Percentiles rank a stretch among this genome's conserved stretches.
Conservation (phyloP, 2,888 invertebrate species). For the Conistra vaccinii region DNA sequence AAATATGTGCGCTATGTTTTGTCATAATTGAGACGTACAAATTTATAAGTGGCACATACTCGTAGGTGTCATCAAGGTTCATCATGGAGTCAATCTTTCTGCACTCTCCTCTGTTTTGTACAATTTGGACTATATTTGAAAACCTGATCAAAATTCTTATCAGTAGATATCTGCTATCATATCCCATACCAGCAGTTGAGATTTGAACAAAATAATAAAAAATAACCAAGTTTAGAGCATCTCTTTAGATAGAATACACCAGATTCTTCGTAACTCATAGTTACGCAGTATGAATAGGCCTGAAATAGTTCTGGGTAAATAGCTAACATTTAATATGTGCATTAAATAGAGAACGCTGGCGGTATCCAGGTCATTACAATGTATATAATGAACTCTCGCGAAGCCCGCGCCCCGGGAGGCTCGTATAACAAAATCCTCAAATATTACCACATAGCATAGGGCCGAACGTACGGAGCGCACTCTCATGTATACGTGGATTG, state of each 20-base stretch:
- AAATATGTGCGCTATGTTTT: no score
- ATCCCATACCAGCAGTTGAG: not conserved
- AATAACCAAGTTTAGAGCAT: not conserved
- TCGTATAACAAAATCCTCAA: conserved; percentile 42
- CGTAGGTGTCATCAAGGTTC: no score
- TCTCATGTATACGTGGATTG: not conserved
- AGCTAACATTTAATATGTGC: not conserved
- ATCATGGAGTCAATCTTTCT: no score
- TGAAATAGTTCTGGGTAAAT: not conserved
- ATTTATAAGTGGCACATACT: no score
- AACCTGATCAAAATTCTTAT: not conserved
- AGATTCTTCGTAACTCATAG: no score
- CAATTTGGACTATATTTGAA: not conserved
- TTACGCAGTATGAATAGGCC: not conserved
- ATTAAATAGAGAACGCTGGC: conserved; percentile 2
- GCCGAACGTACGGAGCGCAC: not conserved
- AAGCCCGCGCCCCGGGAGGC: conserved; percentile 27
- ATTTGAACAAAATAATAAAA: not conserved
- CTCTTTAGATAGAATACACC: not conserved
- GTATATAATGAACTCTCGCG: conserved; percentile 17
- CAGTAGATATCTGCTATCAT: not conserved
- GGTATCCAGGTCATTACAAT: conserved; percentile 33
- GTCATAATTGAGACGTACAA: no score
- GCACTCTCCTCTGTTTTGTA: not conserved
- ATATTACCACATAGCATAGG: conserved; percentile 22